Conservation (phyloP, 2,888 invertebrate species). For the Brachyopa scutellaris region DNA sequence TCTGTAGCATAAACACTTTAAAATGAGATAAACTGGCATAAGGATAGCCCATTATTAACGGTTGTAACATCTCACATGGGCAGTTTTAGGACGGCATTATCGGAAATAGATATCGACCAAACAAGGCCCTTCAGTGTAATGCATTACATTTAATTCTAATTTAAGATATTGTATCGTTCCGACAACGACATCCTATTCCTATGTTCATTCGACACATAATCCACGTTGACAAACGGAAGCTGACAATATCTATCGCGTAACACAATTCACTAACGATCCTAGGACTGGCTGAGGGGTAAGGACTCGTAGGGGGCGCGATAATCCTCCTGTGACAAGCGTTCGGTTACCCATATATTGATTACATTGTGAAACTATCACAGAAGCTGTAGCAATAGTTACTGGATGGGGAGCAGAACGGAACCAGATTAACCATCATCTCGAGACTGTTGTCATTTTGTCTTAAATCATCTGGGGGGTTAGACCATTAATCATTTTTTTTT, state of each 20-base stretch:
- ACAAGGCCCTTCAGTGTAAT: background rate
- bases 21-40: no score
- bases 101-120: no score
- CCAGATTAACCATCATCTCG: constrained; percentile 55
- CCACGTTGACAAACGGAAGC: constrained; percentile 61
- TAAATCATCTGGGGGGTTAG: constrained; percentile 40
- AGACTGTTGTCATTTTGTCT: constrained; percentile 56
- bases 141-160: background rate
- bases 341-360: constrained; percentile 57
- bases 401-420: constrained; percentile 13
- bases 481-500: constrained; percentile 68
- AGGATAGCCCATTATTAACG: no score
- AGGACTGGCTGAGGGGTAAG: background rate
- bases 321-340: constrained; percentile 20
- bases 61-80: no score
- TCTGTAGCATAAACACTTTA: no score
- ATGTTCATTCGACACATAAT: constrained; percentile 49
- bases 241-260: constrained; percentile 57
- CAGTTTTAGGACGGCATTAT: no score
- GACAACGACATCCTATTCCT: constrained; percentile 19
- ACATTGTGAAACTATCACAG: constrained; percentile 52
- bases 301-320: background rate
- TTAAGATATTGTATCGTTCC: background rate
- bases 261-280: constrained; percentile 35
- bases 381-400: background rate